phyloP scores from a whole-genome alignment of 2,888 invertebrate genomes.

The Tenthredo amoena region DNA sequence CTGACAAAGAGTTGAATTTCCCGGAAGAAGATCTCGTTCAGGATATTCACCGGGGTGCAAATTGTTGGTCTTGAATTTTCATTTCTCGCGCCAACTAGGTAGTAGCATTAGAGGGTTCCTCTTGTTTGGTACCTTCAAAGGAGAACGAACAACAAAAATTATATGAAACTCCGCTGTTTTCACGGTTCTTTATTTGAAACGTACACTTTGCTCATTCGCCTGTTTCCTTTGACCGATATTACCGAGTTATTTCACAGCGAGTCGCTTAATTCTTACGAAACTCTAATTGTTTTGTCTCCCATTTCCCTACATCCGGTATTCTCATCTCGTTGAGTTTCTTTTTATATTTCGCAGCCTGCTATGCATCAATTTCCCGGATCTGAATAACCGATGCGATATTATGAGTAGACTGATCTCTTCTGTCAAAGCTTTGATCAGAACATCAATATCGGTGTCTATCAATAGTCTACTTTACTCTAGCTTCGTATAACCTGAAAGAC shows the following conservation, averaged over 20 bases:
- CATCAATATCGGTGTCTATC: not conserved
- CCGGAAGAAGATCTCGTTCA: slow-evolving; percentile 44
- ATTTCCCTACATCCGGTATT: not conserved
- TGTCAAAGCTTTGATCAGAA: not conserved
- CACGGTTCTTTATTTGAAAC: not conserved
- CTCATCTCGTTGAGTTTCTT: not conserved
- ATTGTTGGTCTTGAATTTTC: slow-evolving; percentile 43
- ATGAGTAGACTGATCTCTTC: not conserved
- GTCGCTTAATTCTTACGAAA: not conserved
- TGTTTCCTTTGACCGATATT: slow-evolving; percentile 20
- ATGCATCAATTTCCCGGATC: not conserved
- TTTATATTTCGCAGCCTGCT: not conserved
- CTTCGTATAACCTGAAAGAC: not conserved
- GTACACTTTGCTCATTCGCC: slow-evolving; percentile 13
- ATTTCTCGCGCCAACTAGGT: slow-evolving; percentile 2
- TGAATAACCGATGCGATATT: not conserved
- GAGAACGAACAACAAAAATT: slow-evolving; percentile 30
- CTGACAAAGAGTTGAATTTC: slow-evolving; percentile 44
- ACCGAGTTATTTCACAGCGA: not conserved
- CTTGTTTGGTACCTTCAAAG: slow-evolving; percentile 12
- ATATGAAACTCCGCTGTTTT: slow-evolving; percentile 16
- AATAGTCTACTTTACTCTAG: not conserved
- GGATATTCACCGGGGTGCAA: slow-evolving; percentile 43
- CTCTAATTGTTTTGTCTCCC: not conserved
- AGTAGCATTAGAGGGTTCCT: not conserved